Evolutionary conservation across 2,113 vertebrate genomes (phyloP).

Genomic region (Lota lota): DNA sequence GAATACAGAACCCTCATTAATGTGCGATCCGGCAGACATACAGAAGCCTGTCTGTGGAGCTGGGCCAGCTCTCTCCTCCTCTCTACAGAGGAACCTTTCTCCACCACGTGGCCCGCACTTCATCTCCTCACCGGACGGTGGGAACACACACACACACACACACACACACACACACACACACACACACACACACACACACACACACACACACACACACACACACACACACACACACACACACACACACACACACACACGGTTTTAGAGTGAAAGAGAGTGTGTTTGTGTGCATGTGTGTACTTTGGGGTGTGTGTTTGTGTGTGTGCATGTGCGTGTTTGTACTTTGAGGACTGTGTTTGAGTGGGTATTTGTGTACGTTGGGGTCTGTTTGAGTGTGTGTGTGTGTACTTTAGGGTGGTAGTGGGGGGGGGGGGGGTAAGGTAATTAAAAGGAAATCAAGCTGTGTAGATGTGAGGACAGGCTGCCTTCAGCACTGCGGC

Average conservation of each 20-base stretch:
- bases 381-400: conserved; percentile 1
- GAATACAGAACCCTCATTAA: conserved; percentile 69
- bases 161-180: too few species aligned
- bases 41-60: conserved; percentile 72
- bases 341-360: not conserved
- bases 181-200: too few species aligned
- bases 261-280: not conserved
- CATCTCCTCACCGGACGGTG: conserved; percentile 58
- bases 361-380: not conserved
- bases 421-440: not conserved
- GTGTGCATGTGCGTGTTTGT: not conserved
- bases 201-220: not conserved
- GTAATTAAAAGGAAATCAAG: conserved; percentile 57
- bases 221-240: too few species aligned
- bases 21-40: conserved; percentile 63
- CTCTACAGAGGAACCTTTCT: conserved; percentile 72
- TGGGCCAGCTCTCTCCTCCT: conserved; percentile 55
- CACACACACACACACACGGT: conserved; percentile 9
- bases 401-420: conserved; percentile 10
- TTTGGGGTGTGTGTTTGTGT: not conserved
- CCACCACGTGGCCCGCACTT: conserved; percentile 46
- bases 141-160: not conserved
- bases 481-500: conserved; percentile 59
- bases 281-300: not conserved
- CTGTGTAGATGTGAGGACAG: conserved; percentile 57